These are phyloP conservation scores for Calameuta filiformis DNA, from an alignment of 2,888 invertebrate genomes.

Conservation along the genomic window DNA sequence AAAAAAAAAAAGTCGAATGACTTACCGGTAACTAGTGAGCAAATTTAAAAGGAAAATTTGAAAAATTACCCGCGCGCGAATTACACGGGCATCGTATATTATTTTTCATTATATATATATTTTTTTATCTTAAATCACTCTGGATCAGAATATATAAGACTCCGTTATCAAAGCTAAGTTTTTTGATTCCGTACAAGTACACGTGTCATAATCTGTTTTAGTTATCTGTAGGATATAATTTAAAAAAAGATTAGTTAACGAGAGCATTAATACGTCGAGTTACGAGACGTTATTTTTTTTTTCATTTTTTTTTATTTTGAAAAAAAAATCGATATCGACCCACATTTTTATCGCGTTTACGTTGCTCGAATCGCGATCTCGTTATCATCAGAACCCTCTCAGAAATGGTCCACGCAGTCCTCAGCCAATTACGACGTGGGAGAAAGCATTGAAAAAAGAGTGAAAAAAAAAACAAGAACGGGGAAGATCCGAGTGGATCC, in stretches of 20 bases:
- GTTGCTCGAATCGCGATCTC: neutral
- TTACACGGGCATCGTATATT: neutral
- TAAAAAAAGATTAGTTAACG: neutral
- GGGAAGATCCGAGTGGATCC: neutral
- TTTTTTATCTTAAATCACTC: neutral
- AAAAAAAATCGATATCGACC: neutral
- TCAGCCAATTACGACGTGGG: slow-evolving; percentile 30
- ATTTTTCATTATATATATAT: neutral
- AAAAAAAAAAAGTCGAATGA: neutral
- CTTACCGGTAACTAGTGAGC: too few species aligned
- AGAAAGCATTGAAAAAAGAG: neutral
- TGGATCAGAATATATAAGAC: neutral
- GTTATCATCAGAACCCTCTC: slow-evolving; percentile 23
- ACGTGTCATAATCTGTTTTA: neutral
- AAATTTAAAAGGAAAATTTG: too few species aligned
- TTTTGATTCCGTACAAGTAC: neutral
- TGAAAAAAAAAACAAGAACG: neutral
- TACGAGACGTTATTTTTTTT: neutral
- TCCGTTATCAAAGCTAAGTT: neutral
- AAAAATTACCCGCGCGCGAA: neutral
- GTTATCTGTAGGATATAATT: neutral
- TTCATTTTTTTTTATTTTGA: neutral
- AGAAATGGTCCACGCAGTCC: slow-evolving; percentile 63
- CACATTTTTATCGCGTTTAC: neutral
- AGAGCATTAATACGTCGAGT: neutral